Percentiles rank a stretch among this genome's conserved stretches.
Evolutionary conservation across 2,113 vertebrate genomes (phyloP).

Genomic region (Tragelaphus buxtoni): DNA sequence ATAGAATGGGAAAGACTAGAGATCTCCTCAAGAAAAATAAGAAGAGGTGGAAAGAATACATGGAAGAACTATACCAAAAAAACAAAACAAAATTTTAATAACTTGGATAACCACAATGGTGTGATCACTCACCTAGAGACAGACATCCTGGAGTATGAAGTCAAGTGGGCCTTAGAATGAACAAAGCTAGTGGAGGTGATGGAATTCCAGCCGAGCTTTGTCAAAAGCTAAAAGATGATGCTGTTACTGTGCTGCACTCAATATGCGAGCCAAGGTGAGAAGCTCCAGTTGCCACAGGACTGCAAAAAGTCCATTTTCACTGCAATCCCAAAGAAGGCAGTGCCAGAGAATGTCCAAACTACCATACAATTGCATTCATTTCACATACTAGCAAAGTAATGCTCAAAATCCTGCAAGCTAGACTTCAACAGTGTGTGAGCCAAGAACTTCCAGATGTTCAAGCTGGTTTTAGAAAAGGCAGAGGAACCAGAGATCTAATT

Average conservation of each 20-base stretch:
- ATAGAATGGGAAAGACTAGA: neutral
- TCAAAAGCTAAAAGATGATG: neutral
- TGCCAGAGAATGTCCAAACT: neutral
- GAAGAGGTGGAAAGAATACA: neutral
- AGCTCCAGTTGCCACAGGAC: neutral
- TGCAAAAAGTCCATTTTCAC: neutral
- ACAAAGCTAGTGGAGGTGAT: neutral
- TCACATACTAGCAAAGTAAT: neutral
- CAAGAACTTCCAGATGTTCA: neutral
- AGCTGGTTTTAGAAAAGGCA: neutral
- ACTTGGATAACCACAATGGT: neutral
- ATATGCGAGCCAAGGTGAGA: neutral
- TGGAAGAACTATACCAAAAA: neutral
- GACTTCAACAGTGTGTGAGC: neutral
- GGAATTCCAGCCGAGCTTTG: neutral
- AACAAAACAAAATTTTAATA: neutral
- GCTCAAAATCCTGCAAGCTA: neutral
- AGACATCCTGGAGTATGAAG: neutral
- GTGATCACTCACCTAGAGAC: neutral
- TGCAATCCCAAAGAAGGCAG: neutral
- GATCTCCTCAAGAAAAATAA: neutral
- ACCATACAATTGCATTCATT: neutral
- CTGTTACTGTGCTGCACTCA: neutral
- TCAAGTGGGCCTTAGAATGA: neutral
- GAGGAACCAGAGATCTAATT: neutral